A percentile compares a stretch with the other conserved stretches of the same genome.
These are phyloP conservation scores for Theonella swinhoei DNA, from an alignment of 37 sponge, comb jelly and placozoan species.

Conservation along the genomic window DNA sequence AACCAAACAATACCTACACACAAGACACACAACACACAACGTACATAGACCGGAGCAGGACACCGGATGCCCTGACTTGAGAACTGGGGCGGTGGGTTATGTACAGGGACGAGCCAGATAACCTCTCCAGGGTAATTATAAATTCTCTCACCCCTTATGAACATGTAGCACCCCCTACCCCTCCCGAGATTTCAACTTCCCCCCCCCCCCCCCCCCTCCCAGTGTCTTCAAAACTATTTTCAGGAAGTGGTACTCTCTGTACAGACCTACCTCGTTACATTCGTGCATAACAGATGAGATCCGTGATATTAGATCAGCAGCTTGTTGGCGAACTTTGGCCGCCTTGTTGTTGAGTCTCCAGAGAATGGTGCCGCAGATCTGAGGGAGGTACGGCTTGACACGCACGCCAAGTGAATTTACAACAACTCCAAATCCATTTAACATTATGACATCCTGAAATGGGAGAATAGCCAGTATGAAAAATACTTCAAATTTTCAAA, in stretches of 20 bases:
- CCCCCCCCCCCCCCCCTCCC: background rate
- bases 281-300: slow-evolving; percentile 94
- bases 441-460: slow-evolving; percentile 89
- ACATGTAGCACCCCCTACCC: no score
- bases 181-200: background rate
- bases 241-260: no score
- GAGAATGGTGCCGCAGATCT: slow-evolving; percentile 98
- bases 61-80: no score
- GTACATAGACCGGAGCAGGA: no score
- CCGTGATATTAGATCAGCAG: slow-evolving; percentile 95
- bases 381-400: slow-evolving; percentile 97
- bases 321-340: slow-evolving; percentile 97
- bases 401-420: slow-evolving; percentile 93
- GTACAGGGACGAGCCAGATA: no score
- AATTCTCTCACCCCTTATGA: no score
- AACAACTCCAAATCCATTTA: slow-evolving; percentile 97
- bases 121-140: no score
- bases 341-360: slow-evolving; percentile 98
- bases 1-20: no score
- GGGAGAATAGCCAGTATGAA: background rate
- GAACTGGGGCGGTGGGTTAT: no score
- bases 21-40: no score
- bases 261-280: slow-evolving; percentile 81
- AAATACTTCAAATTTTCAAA: background rate
- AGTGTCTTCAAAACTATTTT: background rate